Evolutionary conservation across 2,888 invertebrate species (phyloP).

Genomic region (Zaprionus lineosus): DNA sequence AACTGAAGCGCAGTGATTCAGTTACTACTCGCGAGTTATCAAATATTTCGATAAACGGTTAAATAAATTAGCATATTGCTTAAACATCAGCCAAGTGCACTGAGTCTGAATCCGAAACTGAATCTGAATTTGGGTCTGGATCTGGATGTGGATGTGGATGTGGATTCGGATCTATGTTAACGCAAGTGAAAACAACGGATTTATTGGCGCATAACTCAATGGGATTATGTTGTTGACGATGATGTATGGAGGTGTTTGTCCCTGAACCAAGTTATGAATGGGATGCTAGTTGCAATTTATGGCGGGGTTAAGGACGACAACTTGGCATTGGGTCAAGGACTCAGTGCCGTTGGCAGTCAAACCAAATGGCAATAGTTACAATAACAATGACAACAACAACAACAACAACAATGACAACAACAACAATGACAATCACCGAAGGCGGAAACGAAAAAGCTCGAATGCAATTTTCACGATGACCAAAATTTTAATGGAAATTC

Average conservation of each 20-base stretch:
- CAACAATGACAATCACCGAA: slow-evolving; percentile 13
- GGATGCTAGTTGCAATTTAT: slow-evolving; percentile 59
- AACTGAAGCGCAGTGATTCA: neutral
- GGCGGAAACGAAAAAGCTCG: slow-evolving; percentile 53
- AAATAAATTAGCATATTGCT: slow-evolving; percentile 18
- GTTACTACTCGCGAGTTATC: slow-evolving; percentile 11
- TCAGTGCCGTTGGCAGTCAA: slow-evolving; percentile 30
- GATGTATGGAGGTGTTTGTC: slow-evolving; percentile 40
- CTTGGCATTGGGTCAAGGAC: slow-evolving; percentile 42
- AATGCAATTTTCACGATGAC: slow-evolving; percentile 59
- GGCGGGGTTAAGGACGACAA: slow-evolving; percentile 6
- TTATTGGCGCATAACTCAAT: slow-evolving; percentile 70
- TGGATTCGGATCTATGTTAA: slow-evolving; percentile 32
- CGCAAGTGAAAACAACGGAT: slow-evolving; percentile 52
- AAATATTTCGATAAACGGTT: slow-evolving; percentile 24
- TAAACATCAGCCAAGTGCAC: too few relatives aligned
- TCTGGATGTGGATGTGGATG: neutral
- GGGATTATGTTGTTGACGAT: slow-evolving; percentile 52
- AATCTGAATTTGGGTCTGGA: neutral
- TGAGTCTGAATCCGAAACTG: too few relatives aligned
- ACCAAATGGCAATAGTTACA: slow-evolving; percentile 10
- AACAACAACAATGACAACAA: slow-evolving; percentile 19
- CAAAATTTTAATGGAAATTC: slow-evolving; percentile 63
- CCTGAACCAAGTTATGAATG: slow-evolving; percentile 43
- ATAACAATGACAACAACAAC: slow-evolving; percentile 29